Conservation (phyloP, 2,113 vertebrate genomes). For the Salvelinus fontinalis region DNA sequence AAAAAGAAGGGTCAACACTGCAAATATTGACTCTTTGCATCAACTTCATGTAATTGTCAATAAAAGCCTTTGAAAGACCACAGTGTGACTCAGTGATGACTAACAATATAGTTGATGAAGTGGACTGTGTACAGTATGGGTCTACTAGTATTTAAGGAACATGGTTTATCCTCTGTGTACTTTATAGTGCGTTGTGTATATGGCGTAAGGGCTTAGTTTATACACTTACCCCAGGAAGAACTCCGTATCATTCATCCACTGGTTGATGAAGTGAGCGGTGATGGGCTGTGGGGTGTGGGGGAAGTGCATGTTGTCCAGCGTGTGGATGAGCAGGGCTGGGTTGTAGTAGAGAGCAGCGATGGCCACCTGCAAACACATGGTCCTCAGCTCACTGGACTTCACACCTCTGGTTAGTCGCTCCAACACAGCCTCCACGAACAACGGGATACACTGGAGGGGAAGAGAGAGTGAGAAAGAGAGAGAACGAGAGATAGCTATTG, state of each 20-base stretch:
- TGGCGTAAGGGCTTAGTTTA: background rate
- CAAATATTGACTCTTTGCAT: no score
- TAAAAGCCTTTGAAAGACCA: no score
- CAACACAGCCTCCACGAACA: constrained; percentile 92
- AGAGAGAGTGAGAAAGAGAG: background rate
- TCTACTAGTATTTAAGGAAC: background rate
- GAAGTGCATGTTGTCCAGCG: constrained; percentile 90
- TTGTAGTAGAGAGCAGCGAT: constrained; percentile 95
- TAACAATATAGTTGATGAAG: no score
- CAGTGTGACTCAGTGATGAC: no score
- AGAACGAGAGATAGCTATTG: background rate
- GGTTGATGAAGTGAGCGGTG: constrained; percentile 95
- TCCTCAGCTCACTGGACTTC: constrained; percentile 91
- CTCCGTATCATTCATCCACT: constrained; percentile 98
- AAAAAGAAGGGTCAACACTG: no score
- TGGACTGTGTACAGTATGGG: no score
- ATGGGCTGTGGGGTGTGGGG: constrained; percentile 89
- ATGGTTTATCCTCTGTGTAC: background rate
- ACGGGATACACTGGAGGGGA: constrained; percentile 84
- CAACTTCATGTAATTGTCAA: no score
- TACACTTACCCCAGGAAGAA: constrained; percentile 88
- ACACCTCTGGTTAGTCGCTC: constrained; percentile 92
- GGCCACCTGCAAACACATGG: constrained; percentile 96
- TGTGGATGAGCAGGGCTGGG: constrained; percentile 87
- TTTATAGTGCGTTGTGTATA: background rate